These are phyloP conservation scores for Myodes glareolus DNA, from an alignment of 2,113 vertebrate genomes.

Conservation along the genomic window DNA sequence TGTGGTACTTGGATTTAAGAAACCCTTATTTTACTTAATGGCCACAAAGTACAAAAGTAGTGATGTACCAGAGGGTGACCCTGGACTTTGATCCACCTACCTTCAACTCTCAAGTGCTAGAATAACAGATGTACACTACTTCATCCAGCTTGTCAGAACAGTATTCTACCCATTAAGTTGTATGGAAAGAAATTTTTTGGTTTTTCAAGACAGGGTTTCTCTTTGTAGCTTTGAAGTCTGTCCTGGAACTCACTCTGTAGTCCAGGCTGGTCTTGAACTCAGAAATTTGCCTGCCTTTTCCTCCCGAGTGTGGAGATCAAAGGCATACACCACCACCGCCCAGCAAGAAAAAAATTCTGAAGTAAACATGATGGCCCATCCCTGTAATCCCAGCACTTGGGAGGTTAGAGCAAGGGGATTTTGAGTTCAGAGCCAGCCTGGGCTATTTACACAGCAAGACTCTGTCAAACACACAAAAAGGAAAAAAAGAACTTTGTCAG, in stretches of 20 bases:
- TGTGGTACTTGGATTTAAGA: background rate
- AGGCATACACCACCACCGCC: too few relatives aligned
- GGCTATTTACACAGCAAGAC: background rate
- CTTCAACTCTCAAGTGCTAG: background rate
- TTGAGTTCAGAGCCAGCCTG: background rate
- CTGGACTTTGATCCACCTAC: background rate
- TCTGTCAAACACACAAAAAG: background rate
- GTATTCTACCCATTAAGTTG: background rate
- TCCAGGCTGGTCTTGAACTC: too few relatives aligned
- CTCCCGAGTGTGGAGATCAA: too few relatives aligned
- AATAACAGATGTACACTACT: background rate
- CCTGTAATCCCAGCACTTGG: background rate
- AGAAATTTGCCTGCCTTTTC: too few relatives aligned
- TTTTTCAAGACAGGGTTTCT: too few relatives aligned
- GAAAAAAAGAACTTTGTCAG: background rate
- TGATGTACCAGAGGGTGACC: background rate
- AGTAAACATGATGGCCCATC: background rate
- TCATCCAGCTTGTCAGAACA: background rate
- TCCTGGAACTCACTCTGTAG: too few relatives aligned
- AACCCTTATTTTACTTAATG: background rate
- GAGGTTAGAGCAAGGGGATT: background rate
- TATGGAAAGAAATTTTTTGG: background rate
- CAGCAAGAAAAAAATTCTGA: background rate
- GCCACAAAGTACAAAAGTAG: background rate
- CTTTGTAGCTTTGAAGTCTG: too few relatives aligned